A percentile compares a stretch with the other conserved stretches of the same genome.
These are phyloP conservation scores for Microctonus aethiopoides DNA, from an alignment of 2,888 invertebrate species.

Conservation along the genomic window DNA sequence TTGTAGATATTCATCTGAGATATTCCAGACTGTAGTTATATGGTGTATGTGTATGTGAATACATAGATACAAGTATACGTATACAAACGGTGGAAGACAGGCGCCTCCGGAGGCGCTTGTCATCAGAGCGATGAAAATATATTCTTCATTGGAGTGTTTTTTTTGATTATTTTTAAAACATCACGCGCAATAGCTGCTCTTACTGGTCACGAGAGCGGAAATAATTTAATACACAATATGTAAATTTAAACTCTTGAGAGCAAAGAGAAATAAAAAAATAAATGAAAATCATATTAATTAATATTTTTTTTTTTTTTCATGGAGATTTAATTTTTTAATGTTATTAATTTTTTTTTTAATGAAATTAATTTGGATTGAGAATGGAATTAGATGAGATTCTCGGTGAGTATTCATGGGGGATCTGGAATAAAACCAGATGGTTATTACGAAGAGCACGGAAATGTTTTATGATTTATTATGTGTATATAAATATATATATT, in stretches of 20 bases:
- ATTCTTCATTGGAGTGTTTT: background rate
- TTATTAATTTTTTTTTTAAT: background rate
- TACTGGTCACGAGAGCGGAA: background rate
- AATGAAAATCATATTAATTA: no score
- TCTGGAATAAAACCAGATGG: background rate
- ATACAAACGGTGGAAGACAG: background rate
- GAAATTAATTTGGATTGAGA: background rate
- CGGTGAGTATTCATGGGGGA: background rate
- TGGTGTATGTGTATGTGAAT: background rate
- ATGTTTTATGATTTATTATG: slow-evolving; percentile 10
- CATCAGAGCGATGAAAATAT: background rate
- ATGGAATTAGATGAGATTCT: background rate
- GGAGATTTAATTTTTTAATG: no score
- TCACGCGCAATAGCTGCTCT: background rate
- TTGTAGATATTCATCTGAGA: no score
- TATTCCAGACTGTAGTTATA: no score
- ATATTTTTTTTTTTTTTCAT: no score
- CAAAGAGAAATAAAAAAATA: no score
- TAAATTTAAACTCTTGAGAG: background rate
- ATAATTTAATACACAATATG: background rate
- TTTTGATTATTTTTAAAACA: slow-evolving; percentile 4
- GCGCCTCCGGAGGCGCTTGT: background rate
- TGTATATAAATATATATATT: background rate
- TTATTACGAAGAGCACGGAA: background rate
- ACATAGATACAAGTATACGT: background rate